These are phyloP conservation scores for Periphyllus acericola DNA, from an alignment of 2,888 invertebrate genomes.

Conservation along the genomic window DNA sequence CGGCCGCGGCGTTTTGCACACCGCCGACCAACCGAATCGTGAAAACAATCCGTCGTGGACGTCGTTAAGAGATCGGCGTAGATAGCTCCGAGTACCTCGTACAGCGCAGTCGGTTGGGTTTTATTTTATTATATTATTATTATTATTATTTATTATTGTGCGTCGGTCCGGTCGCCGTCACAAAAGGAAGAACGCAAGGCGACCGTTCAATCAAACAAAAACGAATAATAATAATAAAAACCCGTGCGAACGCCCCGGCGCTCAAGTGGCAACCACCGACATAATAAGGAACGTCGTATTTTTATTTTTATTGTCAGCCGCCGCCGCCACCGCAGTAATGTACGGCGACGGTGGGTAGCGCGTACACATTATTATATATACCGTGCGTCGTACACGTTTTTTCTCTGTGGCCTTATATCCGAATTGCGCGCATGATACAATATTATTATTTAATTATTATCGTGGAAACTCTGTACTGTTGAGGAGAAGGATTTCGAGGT, in stretches of 20 bases:
- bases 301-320: constrained; percentile 55
- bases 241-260: constrained; percentile 57
- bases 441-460: constrained; percentile 47
- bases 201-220: constrained; percentile 59
- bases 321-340: constrained; percentile 19
- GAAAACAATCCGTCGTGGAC: constrained; percentile 45
- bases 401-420: constrained; percentile 33
- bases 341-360: constrained; percentile 7
- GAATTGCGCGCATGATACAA: constrained; percentile 24
- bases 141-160: constrained; percentile 45
- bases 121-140: constrained; percentile 42
- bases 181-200: constrained; percentile 47
- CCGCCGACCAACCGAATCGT: constrained; percentile 47
- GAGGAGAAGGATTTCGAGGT: constrained; percentile 31
- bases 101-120: not conserved
- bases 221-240: constrained; percentile 51
- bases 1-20: constrained; percentile 34
- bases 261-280: constrained; percentile 49
- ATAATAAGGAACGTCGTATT: constrained; percentile 50
- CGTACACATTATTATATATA: no score
- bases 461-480: not conserved
- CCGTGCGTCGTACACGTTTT: constrained; percentile 1
- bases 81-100: constrained; percentile 27
- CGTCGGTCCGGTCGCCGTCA: constrained; percentile 50
- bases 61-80: constrained; percentile 55